These are phyloP conservation scores for Palythoa caribaeorum DNA, from an alignment of 92 coral and sea anemone genomes.

Conservation along the genomic window DNA sequence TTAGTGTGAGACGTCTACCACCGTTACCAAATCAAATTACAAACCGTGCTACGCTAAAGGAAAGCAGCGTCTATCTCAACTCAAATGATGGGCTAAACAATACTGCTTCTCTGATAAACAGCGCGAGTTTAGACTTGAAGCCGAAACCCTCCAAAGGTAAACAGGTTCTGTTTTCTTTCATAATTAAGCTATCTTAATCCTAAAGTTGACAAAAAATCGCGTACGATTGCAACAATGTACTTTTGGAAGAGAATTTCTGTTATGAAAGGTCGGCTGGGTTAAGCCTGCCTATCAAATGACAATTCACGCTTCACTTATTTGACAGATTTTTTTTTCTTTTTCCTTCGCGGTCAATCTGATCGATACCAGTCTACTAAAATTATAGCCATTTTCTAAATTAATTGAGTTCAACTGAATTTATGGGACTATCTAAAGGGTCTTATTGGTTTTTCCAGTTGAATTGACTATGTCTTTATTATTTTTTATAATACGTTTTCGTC, in stretches of 20 bases:
- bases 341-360: background rate
- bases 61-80: slow-evolving; percentile 46
- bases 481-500: background rate
- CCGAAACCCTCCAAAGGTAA: slow-evolving; percentile 43
- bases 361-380: background rate
- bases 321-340: slow-evolving; percentile 2
- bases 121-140: slow-evolving; percentile 36
- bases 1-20: slow-evolving; percentile 92
- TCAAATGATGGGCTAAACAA: slow-evolving; percentile 24
- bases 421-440: background rate
- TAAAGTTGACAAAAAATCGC: background rate
- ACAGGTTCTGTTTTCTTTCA: background rate
- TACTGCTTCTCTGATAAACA: slow-evolving; percentile 14
- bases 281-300: slow-evolving; percentile 9
- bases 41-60: slow-evolving; percentile 70
- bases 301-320: background rate
- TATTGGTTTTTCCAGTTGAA: background rate
- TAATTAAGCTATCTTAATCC: background rate
- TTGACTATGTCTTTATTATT: background rate
- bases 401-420: background rate
- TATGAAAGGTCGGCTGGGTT: background rate
- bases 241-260: background rate
- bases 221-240: background rate
- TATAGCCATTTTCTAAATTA: background rate
- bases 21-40: slow-evolving; percentile 90